These are phyloP conservation scores for Papilio polyxenes DNA, from an alignment of 1,140 invertebrate species.

Conservation along the genomic window DNA sequence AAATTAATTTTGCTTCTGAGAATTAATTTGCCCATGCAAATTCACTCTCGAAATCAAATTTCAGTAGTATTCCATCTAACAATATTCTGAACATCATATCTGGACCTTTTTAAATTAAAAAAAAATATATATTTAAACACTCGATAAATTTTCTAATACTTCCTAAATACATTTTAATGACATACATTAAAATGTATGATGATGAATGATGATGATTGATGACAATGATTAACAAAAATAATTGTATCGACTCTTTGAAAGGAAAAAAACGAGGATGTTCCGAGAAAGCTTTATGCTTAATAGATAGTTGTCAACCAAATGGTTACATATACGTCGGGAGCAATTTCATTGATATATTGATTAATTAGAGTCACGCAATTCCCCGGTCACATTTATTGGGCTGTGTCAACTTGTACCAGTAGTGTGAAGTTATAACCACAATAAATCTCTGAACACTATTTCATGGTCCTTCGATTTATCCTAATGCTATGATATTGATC, in stretches of 20 bases:
- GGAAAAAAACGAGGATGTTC: background rate
- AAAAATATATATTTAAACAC: too few species aligned
- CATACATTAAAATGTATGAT: too few species aligned
- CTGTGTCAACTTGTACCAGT: background rate
- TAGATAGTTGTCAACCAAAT: slow-evolving; percentile 14
- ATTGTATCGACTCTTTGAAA: background rate
- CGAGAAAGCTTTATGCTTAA: background rate
- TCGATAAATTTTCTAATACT: too few species aligned
- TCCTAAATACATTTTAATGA: too few species aligned
- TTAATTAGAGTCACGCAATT: slow-evolving; percentile 34
- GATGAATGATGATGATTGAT: too few species aligned
- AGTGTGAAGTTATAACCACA: slow-evolving; percentile 28
- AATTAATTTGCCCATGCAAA: background rate
- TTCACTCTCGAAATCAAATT: background rate
- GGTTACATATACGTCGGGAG: background rate
- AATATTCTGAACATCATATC: too few species aligned
- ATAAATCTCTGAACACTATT: slow-evolving; percentile 35
- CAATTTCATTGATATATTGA: slow-evolving; percentile 32
- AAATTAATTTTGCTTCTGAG: background rate
- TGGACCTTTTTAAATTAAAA: too few species aligned
- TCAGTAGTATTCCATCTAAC: too few species aligned
- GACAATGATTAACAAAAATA: too few species aligned
- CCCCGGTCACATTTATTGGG: slow-evolving; percentile 27
- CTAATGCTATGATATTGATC: slow-evolving; percentile 3
- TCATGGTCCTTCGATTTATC: slow-evolving; percentile 29